Percentiles rank a stretch among this genome's conserved stretches.
phyloP scores from a whole-genome alignment of 2,888 invertebrate species.

The Drosophila parthenogenetica region DNA sequence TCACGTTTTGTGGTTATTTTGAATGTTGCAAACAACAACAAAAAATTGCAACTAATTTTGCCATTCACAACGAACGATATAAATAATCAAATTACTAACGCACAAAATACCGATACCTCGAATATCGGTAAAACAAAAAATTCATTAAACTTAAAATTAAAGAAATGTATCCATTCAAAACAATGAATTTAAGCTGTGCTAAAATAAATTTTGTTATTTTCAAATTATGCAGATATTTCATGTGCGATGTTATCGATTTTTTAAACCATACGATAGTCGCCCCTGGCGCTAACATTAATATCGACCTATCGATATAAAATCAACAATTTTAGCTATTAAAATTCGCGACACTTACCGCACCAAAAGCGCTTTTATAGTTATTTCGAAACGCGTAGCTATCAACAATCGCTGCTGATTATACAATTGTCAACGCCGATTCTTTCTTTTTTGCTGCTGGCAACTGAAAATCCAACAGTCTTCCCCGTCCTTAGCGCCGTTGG shows the following conservation, averaged over 20 bases:
- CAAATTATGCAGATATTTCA: no score
- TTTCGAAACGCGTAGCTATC: slow-evolving; percentile 8
- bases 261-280: slow-evolving; percentile 3
- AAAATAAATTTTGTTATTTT: no score
- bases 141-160: not conserved
- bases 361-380: slow-evolving; percentile 18
- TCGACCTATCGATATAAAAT: slow-evolving; percentile 28
- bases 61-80: slow-evolving; percentile 35
- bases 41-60: slow-evolving; percentile 27
- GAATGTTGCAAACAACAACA: slow-evolving; percentile 23
- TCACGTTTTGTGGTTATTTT: slow-evolving; percentile 36
- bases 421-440: slow-evolving; percentile 10
- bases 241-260: not conserved
- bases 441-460: slow-evolving; percentile 24
- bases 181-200: not conserved
- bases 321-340: slow-evolving; percentile 32
- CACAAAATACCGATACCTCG: not conserved
- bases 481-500: slow-evolving; percentile 34
- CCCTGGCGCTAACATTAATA: not conserved
- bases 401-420: slow-evolving; percentile 20
- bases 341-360: slow-evolving; percentile 35
- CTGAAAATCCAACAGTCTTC: slow-evolving; percentile 17
- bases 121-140: not conserved
- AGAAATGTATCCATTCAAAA: not conserved
- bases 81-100: slow-evolving; percentile 6